Conservation (phyloP, 2,888 invertebrate genomes). For the Ochropacha duplaris region DNA sequence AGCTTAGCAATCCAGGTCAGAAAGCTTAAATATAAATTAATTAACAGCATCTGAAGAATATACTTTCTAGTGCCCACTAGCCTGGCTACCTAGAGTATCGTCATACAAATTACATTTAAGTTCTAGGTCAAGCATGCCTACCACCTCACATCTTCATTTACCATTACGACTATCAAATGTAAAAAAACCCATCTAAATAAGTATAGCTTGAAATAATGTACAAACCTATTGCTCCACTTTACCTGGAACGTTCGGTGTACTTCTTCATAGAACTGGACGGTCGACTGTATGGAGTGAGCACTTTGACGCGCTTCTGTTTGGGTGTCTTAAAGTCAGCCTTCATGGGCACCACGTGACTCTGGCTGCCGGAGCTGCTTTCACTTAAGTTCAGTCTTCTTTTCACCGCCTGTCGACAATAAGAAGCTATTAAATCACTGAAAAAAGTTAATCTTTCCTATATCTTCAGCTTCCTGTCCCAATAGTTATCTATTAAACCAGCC, state of each 20-base stretch:
- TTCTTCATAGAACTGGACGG: slow-evolving; percentile 82
- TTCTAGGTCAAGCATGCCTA: not conserved
- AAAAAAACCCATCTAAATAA: slow-evolving; percentile 46
- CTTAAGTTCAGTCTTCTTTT: slow-evolving; percentile 92
- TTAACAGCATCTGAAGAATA: no score
- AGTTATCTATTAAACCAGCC: no score
- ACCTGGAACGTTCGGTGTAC: slow-evolving; percentile 81
- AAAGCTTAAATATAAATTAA: no score
- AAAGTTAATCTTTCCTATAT: no score
- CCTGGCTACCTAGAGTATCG: not conserved
- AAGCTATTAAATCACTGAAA: not conserved
- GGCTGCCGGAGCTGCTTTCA: slow-evolving; percentile 84
- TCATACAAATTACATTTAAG: not conserved
- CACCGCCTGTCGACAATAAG: slow-evolving; percentile 82
- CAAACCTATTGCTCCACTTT: slow-evolving; percentile 28
- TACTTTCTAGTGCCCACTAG: not conserved
- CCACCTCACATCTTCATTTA: not conserved
- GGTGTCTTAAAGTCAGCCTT: slow-evolving; percentile 86
- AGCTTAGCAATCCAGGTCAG: no score
- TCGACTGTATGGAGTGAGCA: slow-evolving; percentile 75
- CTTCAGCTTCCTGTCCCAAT: not conserved
- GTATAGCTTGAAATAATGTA: not conserved
- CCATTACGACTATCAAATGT: slow-evolving; percentile 4
- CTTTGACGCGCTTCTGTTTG: slow-evolving; percentile 81
- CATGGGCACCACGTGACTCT: slow-evolving; percentile 83